Evolutionary conservation across 2,797 vertebrate genomes (phyloP), one percentile per base, ranked within the genome.

Genomic region (Vultur gryphus): DNA sequence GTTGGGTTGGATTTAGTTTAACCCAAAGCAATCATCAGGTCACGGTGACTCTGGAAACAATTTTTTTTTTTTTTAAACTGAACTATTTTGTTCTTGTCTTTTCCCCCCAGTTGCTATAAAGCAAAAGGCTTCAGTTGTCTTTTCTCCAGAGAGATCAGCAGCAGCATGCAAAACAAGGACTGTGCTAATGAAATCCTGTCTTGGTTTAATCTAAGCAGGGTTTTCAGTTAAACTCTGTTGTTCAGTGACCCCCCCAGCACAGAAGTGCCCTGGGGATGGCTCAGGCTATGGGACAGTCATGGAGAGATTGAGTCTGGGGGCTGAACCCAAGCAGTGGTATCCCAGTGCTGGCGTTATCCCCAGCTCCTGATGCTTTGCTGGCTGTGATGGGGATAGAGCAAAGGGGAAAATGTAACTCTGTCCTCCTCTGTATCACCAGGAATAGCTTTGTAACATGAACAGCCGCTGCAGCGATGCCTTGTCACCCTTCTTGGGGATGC

Each of bases 1-100:
- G n/a, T 44, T 84, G 61, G 76, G 62, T 35, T 89, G 76, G 90
- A 83, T 96, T 89, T 93, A 72, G 39, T 52, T 96, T 94, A 91
- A 94, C 87, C 82, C 69, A 93, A 91, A 92, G 89, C 72, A 95
- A 92, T 92, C 66, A 23, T 81, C 87, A 85, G 94, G 94, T 94
- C 88, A 69, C 0, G 5, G 84, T 11, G 39, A 76, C 89, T 94
- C 90, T 93, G 95, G 82, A 97, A 96, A 90, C 61, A 84, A 49
- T 37, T 37, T 28, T 55, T 37, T 67, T 67, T 83, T 87, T 87
- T 78, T 75, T 61, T 10, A 4, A 79, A 33, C 52, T 24, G 65
- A 90, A 52, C 70, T 39, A 17, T 84, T 93, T 91, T 91, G 35
- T 78, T 89, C 61, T 84, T 48, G 35, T 76, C 37, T 89, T 25